A percentile compares a stretch with the other conserved stretches of the same genome.
These are phyloP conservation scores for Anarrhichthys ocellatus DNA, from an alignment of 2,113 vertebrate genomes.

Conservation along the genomic window DNA sequence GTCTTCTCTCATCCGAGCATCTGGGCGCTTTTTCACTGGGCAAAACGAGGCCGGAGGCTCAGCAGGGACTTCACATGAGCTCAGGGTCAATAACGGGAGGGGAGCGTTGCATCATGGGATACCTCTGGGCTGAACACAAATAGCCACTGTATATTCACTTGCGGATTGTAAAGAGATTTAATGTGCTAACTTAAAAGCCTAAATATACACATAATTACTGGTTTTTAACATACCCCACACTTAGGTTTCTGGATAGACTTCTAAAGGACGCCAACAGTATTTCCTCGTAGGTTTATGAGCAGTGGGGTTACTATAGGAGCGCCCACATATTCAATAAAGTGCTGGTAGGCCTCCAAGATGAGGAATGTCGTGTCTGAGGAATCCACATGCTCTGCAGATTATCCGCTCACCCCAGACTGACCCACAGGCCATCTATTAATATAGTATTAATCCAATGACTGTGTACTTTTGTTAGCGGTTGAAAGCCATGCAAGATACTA, in stretches of 20 bases:
- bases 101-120: conserved; percentile 34
- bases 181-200: conserved; percentile 47
- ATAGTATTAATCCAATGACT: conserved; percentile 59
- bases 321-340: conserved; percentile 41
- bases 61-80: conserved; percentile 27
- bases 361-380: conserved; percentile 43
- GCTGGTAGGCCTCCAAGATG: conserved; percentile 17
- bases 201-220: conserved; percentile 61
- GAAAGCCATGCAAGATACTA: conserved; percentile 57
- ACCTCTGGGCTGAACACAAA: conserved; percentile 27
- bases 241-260: conserved; percentile 38
- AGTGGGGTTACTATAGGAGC: conserved; percentile 25
- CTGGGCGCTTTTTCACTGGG: conserved; percentile 30
- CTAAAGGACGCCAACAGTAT: conserved; percentile 20
- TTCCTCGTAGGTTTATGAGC: conserved; percentile 48
- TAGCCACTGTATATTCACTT: conserved; percentile 35
- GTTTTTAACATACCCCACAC: conserved; percentile 53
- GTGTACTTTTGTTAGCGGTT: conserved; percentile 44
- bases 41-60: conserved; percentile 32
- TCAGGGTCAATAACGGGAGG: conserved; percentile 25
- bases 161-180: conserved; percentile 26
- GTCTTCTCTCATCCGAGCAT: conserved; percentile 29
- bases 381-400: conserved; percentile 22
- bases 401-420: conserved; percentile 55
- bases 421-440: conserved; percentile 54